phyloP scores from a whole-genome alignment of 2,113 vertebrate genomes.

The Xiphophorus hellerii region DNA sequence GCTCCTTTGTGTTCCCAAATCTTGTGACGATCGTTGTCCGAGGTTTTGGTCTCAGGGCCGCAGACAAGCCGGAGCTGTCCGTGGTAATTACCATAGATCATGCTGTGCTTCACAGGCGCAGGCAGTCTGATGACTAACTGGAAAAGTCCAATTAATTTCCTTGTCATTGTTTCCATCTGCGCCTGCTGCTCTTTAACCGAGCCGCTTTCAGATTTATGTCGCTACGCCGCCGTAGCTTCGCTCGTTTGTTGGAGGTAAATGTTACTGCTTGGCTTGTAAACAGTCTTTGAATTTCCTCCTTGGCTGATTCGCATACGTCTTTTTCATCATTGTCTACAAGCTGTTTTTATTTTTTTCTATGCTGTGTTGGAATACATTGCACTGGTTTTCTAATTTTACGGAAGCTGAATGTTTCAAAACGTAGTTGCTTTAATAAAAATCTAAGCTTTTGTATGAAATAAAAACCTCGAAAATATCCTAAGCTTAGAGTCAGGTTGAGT shows the following conservation, averaged over 20 bases:
- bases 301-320: not conserved
- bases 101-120: constrained; percentile 2
- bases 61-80: constrained; percentile 13
- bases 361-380: not conserved
- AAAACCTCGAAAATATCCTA: too few species aligned
- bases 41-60: constrained; percentile 17
- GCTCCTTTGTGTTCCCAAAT: not conserved
- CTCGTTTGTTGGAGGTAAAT: not conserved
- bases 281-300: not conserved
- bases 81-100: constrained; percentile 4
- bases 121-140: constrained; percentile 17
- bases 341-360: not conserved
- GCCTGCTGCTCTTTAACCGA: constrained; percentile 25
- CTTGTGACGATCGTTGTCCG: not conserved
- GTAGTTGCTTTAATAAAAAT: too few species aligned
- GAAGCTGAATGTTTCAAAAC: too few species aligned
- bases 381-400: not conserved
- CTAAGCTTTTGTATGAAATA: too few species aligned
- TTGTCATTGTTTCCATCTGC: constrained; percentile 32
- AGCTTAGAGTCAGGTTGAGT: too few species aligned
- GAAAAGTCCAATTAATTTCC: constrained; percentile 17
- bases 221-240: not conserved
- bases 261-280: not conserved
- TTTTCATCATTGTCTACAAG: not conserved
- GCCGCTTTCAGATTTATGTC: constrained; percentile 10